Percentiles rank a stretch among this genome's conserved stretches.
Conservation (phyloP, 2,888 invertebrate species). For the Volucella zonaria region DNA sequence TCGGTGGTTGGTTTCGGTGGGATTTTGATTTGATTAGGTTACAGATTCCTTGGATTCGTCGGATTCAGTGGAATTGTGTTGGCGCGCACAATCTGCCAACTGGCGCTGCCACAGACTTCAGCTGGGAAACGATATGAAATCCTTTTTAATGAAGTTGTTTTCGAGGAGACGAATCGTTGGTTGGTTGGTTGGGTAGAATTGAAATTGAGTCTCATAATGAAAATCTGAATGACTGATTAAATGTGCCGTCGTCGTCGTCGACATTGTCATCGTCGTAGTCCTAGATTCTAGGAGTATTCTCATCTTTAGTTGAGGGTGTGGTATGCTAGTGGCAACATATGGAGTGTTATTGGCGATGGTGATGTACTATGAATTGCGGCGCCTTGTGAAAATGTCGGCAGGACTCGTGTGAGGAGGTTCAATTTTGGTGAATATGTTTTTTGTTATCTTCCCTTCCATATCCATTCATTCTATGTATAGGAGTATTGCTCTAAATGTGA, state of each 20-base stretch:
- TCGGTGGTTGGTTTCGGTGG: constrained; percentile 57
- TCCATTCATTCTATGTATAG: neutral
- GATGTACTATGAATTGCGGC: constrained; percentile 73
- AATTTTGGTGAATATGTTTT: constrained; percentile 47
- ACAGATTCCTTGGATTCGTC: constrained; percentile 56
- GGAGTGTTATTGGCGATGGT: constrained; percentile 73
- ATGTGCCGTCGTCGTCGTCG: constrained; percentile 71
- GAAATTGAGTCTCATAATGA: constrained; percentile 73
- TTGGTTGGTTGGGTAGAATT: constrained; percentile 69
- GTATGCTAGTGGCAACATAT: constrained; percentile 61
- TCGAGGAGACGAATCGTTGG: constrained; percentile 68
- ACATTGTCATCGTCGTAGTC: constrained; percentile 19
- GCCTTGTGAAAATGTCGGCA: constrained; percentile 63
- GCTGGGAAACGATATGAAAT: constrained; percentile 30
- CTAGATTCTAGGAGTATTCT: neutral
- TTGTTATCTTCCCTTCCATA: no score
- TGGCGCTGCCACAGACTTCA: constrained; percentile 12
- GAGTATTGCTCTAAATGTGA: constrained; percentile 41
- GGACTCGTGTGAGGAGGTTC: constrained; percentile 32
- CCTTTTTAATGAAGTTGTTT: constrained; percentile 73
- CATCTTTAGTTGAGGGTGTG: constrained; percentile 3
- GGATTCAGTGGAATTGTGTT: constrained; percentile 57
- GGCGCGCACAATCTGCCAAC: constrained; percentile 60
- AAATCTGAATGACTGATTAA: constrained; percentile 74
- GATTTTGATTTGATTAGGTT: constrained; percentile 73